A percentile compares a stretch with the other conserved stretches of the same genome.
Conservation (phyloP, 2,113 vertebrate genomes). For the Hippocampus comes region DNA sequence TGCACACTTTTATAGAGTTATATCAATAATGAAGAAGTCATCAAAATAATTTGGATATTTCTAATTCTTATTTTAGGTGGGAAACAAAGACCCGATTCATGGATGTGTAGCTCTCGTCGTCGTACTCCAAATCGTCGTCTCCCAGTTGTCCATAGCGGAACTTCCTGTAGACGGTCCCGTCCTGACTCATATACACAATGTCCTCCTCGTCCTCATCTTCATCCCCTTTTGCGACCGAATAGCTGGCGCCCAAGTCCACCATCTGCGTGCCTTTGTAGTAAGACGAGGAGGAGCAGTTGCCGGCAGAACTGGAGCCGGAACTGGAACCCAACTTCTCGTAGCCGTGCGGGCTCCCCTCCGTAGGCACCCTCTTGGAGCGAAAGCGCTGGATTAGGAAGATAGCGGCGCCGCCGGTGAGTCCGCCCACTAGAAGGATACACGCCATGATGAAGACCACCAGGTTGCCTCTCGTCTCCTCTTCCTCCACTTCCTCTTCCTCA, state of each 20-base stretch:
- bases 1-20: too few species aligned
- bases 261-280: conserved; percentile 77
- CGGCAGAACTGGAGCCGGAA: conserved; percentile 34
- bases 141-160: conserved; percentile 88
- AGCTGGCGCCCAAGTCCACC: conserved; percentile 76
- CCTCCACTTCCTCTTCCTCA: conserved; percentile 39
- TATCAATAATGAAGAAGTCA: too few species aligned
- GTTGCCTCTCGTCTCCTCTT: conserved; percentile 65
- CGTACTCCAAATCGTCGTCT: conserved; percentile 86
- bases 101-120: conserved; percentile 91
- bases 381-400: conserved; percentile 75
- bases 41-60: neutral
- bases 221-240: conserved; percentile 29
- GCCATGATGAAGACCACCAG: conserved; percentile 74
- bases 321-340: conserved; percentile 84
- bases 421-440: conserved; percentile 76
- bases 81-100: conserved; percentile 56
- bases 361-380: conserved; percentile 56
- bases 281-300: conserved; percentile 56
- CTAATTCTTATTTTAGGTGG: neutral
- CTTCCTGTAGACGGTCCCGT: conserved; percentile 90
- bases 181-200: conserved; percentile 94
- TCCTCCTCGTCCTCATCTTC: conserved; percentile 82
- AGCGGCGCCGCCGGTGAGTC: conserved; percentile 63
- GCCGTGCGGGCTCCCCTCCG: conserved; percentile 54